A percentile compares a stretch with the other conserved stretches of the same genome.
phyloP scores from a whole-genome alignment of 1,140 invertebrate genomes.

The Aphelenchoides avenae region DNA sequence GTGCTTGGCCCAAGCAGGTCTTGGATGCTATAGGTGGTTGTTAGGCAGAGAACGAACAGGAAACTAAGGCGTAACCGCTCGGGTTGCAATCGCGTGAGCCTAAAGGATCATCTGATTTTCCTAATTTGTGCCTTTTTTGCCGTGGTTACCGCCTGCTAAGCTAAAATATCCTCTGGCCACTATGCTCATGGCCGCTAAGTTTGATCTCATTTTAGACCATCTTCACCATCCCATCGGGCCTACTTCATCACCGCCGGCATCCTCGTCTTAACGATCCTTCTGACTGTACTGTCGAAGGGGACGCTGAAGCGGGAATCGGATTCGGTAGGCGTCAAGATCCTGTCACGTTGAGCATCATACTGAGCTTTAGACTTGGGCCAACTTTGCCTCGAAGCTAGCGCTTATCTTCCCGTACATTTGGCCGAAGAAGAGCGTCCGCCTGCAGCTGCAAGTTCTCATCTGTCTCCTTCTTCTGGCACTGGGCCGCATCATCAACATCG shows the following conservation, averaged over 20 bases:
- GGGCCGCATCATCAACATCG: slow-evolving; percentile 84
- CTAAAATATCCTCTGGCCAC: no score
- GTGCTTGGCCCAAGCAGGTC: no score
- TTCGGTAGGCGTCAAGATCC: slow-evolving; percentile 17
- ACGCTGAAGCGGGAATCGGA: slow-evolving; percentile 24
- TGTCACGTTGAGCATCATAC: slow-evolving; percentile 24
- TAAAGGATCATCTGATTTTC: no score
- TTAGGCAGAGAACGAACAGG: no score
- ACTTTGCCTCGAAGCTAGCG: slow-evolving; percentile 21
- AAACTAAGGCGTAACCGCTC: no score
- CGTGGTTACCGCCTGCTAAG: slow-evolving; percentile 2
- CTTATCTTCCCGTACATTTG: slow-evolving; percentile 71
- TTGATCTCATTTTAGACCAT: no score
- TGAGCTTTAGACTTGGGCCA: slow-evolving; percentile 23
- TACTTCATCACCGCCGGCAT: slow-evolving; percentile 21
- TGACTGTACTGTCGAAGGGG: slow-evolving; percentile 14
- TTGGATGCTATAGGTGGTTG: no score
- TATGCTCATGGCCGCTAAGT: no score
- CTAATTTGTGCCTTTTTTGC: slow-evolving; percentile 13
- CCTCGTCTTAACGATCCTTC: slow-evolving; percentile 8
- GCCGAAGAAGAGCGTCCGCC: slow-evolving; percentile 73
- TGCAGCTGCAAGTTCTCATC: slow-evolving; percentile 78
- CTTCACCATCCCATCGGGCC: slow-evolving; percentile 2
- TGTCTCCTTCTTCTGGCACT: slow-evolving; percentile 74
- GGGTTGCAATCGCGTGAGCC: no score